These are phyloP conservation scores for Gnathonemus echidnorhynchus DNA, from an alignment of 2,113 vertebrate species.

Conservation along the genomic window DNA sequence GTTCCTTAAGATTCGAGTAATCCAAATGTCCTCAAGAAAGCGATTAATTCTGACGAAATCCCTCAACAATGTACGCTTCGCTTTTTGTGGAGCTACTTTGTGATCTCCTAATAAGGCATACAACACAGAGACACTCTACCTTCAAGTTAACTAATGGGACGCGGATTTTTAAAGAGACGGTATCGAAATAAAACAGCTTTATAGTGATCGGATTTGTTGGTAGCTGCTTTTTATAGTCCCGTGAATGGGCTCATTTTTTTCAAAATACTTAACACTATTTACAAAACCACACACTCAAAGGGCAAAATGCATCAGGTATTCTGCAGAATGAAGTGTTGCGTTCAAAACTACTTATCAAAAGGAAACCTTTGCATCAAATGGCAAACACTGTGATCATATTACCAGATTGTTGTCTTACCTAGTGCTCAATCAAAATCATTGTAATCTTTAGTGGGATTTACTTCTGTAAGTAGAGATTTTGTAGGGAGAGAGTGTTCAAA, in stretches of 20 bases:
- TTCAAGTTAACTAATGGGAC: not conserved
- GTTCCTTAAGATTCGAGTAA: not conserved
- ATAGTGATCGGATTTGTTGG: not conserved
- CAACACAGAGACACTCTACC: not conserved
- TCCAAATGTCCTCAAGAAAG: not conserved
- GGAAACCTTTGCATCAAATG: constrained; percentile 1
- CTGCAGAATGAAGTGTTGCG: not conserved
- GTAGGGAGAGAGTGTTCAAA: not conserved
- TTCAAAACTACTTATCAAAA: constrained; percentile 9
- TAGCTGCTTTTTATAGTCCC: not conserved
- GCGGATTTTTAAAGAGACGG: not conserved
- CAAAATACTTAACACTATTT: not conserved
- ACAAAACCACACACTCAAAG: constrained; percentile 2
- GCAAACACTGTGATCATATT: not conserved
- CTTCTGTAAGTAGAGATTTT: not conserved
- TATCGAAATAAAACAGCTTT: not conserved
- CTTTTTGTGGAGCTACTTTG: not conserved
- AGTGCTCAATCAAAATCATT: constrained; percentile 12
- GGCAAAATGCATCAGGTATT: not conserved
- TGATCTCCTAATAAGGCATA: not conserved
- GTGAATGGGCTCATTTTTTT: not conserved
- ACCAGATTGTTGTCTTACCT: not conserved
- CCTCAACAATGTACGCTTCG: not conserved
- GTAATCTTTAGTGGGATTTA: not conserved
- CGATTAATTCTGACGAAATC: not conserved